phyloP scores from a whole-genome alignment of 2,113 vertebrate genomes.

The Ophthalmolycus amberensis region DNA sequence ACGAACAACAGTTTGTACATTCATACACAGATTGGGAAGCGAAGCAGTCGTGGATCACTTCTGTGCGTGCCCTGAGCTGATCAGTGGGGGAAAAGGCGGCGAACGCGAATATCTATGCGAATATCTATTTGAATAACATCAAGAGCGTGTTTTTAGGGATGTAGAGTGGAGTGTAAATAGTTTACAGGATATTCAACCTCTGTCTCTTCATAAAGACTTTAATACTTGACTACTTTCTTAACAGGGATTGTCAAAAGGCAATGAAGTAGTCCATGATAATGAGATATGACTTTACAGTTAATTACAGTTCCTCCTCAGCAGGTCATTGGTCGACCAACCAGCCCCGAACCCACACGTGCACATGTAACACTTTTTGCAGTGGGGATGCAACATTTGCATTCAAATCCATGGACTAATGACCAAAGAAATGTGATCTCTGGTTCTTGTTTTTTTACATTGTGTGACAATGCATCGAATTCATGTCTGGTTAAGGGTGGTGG shows the following conservation, averaged over 20 bases:
- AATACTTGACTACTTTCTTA: too few species aligned
- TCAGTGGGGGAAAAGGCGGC: not conserved
- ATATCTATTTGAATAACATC: slow-evolving; percentile 19
- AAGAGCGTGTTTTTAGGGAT: slow-evolving; percentile 2
- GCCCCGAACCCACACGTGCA: not conserved
- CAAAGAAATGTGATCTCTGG: not conserved
- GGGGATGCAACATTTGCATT: not conserved
- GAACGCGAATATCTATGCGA: not conserved
- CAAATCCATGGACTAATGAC: not conserved
- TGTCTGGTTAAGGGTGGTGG: not conserved
- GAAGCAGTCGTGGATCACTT: slow-evolving; percentile 19
- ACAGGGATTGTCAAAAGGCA: too few species aligned
- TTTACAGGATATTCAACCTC: too few species aligned
- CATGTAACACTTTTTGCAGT: not conserved
- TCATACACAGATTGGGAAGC: slow-evolving; percentile 35
- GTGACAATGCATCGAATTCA: not conserved
- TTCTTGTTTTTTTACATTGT: not conserved
- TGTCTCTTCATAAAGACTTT: too few species aligned
- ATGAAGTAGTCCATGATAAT: too few species aligned
- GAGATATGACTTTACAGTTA: too few species aligned
- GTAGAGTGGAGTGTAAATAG: not conserved
- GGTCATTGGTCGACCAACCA: too few species aligned
- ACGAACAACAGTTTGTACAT: slow-evolving; percentile 55
- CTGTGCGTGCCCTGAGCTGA: slow-evolving; percentile 23
- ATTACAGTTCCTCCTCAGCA: not conserved